These are phyloP conservation scores for Sebastes jordani DNA, from an alignment of 2,797 vertebrate species.

Conservation along the genomic window DNA sequence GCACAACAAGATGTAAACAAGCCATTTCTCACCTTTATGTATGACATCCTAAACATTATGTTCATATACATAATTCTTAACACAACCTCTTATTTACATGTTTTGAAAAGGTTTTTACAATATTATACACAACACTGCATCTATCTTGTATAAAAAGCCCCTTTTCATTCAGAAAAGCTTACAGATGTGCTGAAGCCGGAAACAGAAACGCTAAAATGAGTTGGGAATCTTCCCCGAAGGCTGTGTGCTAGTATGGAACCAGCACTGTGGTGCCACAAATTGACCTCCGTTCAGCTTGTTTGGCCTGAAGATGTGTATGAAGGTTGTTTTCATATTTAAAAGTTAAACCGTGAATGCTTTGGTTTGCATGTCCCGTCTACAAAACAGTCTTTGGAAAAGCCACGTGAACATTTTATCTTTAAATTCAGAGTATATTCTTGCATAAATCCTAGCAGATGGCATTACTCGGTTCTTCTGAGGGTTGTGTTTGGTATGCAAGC, in stretches of 20 bases:
- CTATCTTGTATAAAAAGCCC: background rate
- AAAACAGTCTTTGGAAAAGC: slow-evolving; percentile 1
- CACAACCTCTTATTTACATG: background rate
- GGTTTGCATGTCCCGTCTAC: background rate
- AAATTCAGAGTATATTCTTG: slow-evolving; percentile 3
- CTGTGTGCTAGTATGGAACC: background rate
- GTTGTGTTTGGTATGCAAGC: slow-evolving; percentile 24
- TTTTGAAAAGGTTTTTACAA: background rate
- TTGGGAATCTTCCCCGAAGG: background rate
- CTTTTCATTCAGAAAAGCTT: background rate
- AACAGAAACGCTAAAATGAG: slow-evolving; percentile 3
- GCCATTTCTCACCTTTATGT: background rate
- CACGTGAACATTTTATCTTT: background rate
- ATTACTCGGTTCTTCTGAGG: slow-evolving; percentile 15
- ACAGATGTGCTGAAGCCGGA: background rate
- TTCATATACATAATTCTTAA: background rate
- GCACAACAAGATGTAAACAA: background rate
- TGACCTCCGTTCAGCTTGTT: slow-evolving; percentile 27
- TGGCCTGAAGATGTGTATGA: background rate
- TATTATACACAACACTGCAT: background rate
- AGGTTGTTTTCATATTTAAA: slow-evolving; percentile 18
- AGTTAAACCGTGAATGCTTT: slow-evolving; percentile 8
- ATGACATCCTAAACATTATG: background rate
- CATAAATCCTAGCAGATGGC: slow-evolving; percentile 25
- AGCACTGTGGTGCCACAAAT: background rate